Percentiles rank a stretch among this genome's conserved stretches.
Evolutionary conservation across 2,797 vertebrate species (phyloP).

Genomic region (Pteronotus mesoamericanus): DNA sequence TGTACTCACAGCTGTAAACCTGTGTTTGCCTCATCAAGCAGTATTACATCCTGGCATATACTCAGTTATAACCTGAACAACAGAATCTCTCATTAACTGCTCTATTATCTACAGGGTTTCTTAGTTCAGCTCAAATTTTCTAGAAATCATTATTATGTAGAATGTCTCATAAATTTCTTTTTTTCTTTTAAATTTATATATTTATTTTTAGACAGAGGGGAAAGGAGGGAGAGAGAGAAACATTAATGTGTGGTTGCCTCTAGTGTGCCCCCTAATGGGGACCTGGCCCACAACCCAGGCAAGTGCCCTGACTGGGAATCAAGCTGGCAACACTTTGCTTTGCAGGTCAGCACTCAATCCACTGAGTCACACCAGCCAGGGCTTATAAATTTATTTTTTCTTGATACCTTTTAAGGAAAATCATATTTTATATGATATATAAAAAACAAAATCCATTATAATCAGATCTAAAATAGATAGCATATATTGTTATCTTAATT

Average conservation of each 20-base stretch:
- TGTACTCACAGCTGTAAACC: too few relatives aligned
- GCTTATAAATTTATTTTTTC: not conserved
- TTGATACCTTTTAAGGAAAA: not conserved
- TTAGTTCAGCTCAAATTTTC: not conserved
- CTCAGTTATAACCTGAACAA: not conserved
- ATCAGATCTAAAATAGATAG: not conserved
- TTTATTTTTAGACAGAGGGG: too few relatives aligned
- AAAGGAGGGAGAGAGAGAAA: too few relatives aligned
- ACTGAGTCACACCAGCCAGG: too few relatives aligned
- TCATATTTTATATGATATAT: not conserved
- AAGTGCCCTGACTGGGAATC: too few relatives aligned
- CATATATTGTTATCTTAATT: not conserved
- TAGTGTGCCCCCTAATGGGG: too few relatives aligned
- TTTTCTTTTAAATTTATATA: too few relatives aligned
- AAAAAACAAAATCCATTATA: not conserved
- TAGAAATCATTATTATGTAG: not conserved
- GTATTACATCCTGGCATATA: not conserved
- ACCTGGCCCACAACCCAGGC: too few relatives aligned
- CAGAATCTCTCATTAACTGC: conserved; percentile 15
- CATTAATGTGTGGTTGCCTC: too few relatives aligned
- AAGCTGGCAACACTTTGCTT: too few relatives aligned
- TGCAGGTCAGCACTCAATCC: too few relatives aligned
- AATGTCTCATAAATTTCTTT: not conserved
- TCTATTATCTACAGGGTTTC: not conserved
- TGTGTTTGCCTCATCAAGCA: not conserved